Evolutionary conservation across 2,888 invertebrate genomes (phyloP).

Genomic region (Rotaria socialis): DNA sequence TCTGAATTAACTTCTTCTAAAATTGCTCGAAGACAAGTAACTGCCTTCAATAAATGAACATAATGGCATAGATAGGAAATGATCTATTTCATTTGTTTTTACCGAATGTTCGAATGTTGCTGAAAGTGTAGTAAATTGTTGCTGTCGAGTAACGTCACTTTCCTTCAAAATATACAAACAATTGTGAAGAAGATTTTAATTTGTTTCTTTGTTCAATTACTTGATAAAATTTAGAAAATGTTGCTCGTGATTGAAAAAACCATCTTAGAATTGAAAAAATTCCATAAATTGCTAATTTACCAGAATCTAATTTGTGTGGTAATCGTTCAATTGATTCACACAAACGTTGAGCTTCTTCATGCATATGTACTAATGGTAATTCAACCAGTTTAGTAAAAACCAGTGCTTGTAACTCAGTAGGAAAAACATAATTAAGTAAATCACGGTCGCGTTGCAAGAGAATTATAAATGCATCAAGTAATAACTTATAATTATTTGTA

Average conservation of each 20-base stretch:
- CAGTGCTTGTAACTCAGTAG: background rate
- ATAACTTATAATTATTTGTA: slow-evolving; percentile 23
- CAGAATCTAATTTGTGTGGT: background rate
- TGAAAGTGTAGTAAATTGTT: slow-evolving; percentile 17
- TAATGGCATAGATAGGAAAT: background rate
- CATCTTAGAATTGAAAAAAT: background rate
- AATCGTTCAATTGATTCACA: background rate
- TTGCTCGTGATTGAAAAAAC: slow-evolving; percentile 17
- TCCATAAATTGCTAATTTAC: background rate
- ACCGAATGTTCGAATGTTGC: slow-evolving; percentile 29
- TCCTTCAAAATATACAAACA: background rate
- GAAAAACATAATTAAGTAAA: slow-evolving; percentile 29
- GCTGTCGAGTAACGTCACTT: background rate
- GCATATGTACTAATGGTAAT: slow-evolving; percentile 30
- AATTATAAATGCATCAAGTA: slow-evolving; percentile 12
- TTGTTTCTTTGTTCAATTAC: background rate
- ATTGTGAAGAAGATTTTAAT: no score
- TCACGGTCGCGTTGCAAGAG: slow-evolving; percentile 31
- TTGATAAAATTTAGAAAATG: background rate
- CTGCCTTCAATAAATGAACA: background rate
- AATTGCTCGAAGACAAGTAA: background rate
- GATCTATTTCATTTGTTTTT: background rate
- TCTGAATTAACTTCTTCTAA: background rate
- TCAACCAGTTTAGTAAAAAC: slow-evolving; percentile 28
- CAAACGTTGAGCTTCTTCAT: slow-evolving; percentile 11